phyloP scores from a whole-genome alignment of 30 jellyfish, hydroid and myxozoan species.

The Aurelia sp. region DNA sequence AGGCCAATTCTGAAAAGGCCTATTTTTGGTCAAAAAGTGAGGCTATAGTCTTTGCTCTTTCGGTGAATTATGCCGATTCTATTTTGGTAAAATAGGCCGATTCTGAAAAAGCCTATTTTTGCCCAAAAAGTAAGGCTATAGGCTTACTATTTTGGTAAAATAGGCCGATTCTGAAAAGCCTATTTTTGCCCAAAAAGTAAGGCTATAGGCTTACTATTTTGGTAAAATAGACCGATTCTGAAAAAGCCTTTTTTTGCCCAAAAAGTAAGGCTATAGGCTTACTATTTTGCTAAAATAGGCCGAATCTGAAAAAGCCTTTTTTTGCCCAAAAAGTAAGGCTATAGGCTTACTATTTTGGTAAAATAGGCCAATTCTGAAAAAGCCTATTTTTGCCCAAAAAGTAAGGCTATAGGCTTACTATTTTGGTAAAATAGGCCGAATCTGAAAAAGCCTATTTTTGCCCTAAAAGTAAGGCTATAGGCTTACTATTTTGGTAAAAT shows the following conservation, averaged over 20 bases:
- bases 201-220: not conserved
- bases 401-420: not conserved
- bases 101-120: not conserved
- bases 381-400: not conserved
- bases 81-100: no score
- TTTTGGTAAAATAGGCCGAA: not conserved
- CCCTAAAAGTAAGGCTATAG: no score
- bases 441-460: no score
- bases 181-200: not conserved
- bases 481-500: no score
- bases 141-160: not conserved
- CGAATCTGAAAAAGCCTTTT: not conserved
- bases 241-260: not conserved
- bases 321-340: not conserved
- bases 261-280: not conserved
- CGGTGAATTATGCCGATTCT: no score
- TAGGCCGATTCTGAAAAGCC: no score
- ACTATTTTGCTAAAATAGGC: not conserved
- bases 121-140: not conserved
- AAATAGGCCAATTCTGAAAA: not conserved
- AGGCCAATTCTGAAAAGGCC: no score
- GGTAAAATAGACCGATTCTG: not conserved
- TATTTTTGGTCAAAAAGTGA: no score
- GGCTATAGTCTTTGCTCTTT: no score
- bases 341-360: not conserved